These are phyloP conservation scores for Oreotrochilus melanogaster DNA, from an alignment of 2,113 vertebrate species.

Conservation along the genomic window DNA sequence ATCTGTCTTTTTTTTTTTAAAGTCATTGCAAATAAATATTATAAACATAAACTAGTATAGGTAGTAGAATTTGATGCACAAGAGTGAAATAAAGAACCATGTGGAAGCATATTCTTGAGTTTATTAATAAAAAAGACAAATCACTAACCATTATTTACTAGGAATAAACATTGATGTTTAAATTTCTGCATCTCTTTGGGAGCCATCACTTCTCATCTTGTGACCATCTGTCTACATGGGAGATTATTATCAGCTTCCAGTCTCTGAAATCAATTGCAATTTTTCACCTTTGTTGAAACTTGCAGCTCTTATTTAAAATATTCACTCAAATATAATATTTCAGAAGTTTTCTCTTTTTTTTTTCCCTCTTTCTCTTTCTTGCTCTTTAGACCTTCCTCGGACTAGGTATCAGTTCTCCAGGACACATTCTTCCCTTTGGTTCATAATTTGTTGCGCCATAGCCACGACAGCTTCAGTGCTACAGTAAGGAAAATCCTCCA, in stretches of 20 bases:
- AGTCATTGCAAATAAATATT: constrained; percentile 52
- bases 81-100: not conserved
- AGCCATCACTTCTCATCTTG: not conserved
- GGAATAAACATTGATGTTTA: constrained; percentile 1
- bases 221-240: not conserved
- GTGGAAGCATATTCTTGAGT: not conserved
- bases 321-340: not conserved
- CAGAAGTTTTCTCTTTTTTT: not conserved
- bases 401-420: not conserved
- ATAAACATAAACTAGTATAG: not conserved
- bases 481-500: not conserved
- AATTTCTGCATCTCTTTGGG: not conserved
- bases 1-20: constrained; percentile 11
- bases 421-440: not conserved
- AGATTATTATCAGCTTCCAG: not conserved
- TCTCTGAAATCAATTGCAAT: not conserved
- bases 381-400: not conserved
- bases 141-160: constrained; percentile 11
- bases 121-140: constrained; percentile 46
- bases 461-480: not conserved
- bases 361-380: not conserved
- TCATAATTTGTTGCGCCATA: not conserved
- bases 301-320: not conserved
- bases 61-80: not conserved
- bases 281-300: not conserved